Base-by-base conservation (phyloP, 1,140 invertebrate genomes). In the Drosophila oshimai region DNA sequence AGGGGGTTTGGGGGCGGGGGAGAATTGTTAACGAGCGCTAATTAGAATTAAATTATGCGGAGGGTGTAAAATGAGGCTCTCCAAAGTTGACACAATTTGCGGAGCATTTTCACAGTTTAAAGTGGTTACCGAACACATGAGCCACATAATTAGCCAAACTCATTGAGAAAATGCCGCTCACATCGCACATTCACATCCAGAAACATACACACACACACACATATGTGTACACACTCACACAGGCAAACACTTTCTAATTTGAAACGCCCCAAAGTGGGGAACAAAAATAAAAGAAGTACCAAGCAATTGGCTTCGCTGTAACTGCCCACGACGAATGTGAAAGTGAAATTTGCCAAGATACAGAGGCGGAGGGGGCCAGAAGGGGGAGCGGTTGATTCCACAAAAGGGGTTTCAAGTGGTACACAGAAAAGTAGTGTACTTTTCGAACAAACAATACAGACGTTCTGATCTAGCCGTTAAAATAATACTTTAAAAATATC, bases 261-360 rank as follows among this genome's bases (percentile, higher is more conserved):
- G 37, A 78, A 74, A 62, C 46, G 31, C 51, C 54, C 36, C 46
- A 20, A 65, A 77, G 29, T 46, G 67, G 31, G 64, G 29, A 46
- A 53, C 36, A 41, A 31, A 65, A 34, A 67, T 70, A 58, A 37
- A 61, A 71, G 72, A 75, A 81, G 71, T 84, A 39, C 80, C 55
- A 70, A 50, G 71, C 58, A 67, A 79, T 72, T 86, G 79, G 62
- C 45, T 62, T 51, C 42, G 57, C 47, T 54, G 46, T 71, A 74
- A 71, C 80, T 86, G 74, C 80, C 75, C 80, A 75, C 71, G 70
- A 60, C 53, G 75, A 86, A 84, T 84, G 80, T 84, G 80, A 84
- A 84, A 84, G 80, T 84, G 75, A 87, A 84, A 68, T 79, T 79
- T 36, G 55, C 58, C 60, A 61, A 51, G 55, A 74, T 34, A 54